These are phyloP conservation scores for Bombyx huttoni DNA, from an alignment of 2,888 invertebrate species.

Conservation along the genomic window DNA sequence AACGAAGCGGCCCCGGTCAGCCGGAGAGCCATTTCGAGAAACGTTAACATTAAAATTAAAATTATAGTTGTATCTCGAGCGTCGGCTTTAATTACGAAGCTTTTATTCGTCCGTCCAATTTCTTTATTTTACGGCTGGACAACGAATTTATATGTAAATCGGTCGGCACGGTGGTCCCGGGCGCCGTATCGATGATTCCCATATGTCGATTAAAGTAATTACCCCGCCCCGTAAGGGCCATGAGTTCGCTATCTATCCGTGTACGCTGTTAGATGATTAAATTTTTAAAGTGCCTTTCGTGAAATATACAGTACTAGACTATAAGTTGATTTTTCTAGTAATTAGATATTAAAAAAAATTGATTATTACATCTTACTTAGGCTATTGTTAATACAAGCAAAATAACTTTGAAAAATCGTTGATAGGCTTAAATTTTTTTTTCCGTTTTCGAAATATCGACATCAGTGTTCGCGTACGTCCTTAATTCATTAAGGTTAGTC, in stretches of 20 bases:
- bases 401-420: too few species aligned
- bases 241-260: conserved; percentile 8
- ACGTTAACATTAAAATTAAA: conserved; percentile 46
- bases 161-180: conserved; percentile 54
- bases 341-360: too few species aligned
- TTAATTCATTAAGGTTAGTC: conserved; percentile 17
- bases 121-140: conserved; percentile 66
- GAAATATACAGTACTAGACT: too few species aligned
- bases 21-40: conserved; percentile 11
- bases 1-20: conserved; percentile 33
- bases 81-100: conserved; percentile 50
- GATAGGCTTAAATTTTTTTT: too few species aligned
- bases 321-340: too few species aligned
- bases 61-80: conserved; percentile 45
- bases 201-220: conserved; percentile 38
- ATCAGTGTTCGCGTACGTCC: conserved; percentile 12
- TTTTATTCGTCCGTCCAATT: conserved; percentile 55
- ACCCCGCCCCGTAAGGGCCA: conserved; percentile 21
- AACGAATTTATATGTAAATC: conserved; percentile 70
- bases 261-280: background rate
- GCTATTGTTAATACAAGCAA: too few species aligned
- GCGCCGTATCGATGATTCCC: conserved; percentile 27
- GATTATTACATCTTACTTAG: too few species aligned
- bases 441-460: conserved; percentile 7
- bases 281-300: too few species aligned